phyloP scores from a whole-genome alignment of 2,797 vertebrate genomes.

The Pygocentrus nattereri region DNA sequence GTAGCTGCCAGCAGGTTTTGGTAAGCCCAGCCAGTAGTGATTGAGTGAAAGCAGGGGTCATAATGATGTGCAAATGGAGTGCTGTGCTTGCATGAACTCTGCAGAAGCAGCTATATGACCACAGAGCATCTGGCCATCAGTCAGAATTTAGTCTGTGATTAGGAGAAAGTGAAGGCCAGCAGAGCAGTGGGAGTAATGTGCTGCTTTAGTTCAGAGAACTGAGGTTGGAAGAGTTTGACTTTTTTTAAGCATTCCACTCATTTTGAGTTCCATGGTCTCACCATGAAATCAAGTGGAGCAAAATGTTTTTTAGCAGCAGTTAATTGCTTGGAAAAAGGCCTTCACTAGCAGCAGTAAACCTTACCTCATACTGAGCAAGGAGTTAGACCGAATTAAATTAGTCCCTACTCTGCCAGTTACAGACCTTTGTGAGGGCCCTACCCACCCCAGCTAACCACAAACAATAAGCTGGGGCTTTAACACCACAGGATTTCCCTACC shows the following conservation, averaged over 20 bases:
- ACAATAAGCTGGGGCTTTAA: slow-evolving; percentile 22
- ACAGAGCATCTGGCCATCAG: slow-evolving; percentile 54
- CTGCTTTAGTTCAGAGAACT: not conserved
- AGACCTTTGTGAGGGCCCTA: not conserved
- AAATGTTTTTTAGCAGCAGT: not conserved
- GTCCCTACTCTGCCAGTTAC: not conserved
- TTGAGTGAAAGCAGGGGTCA: slow-evolving; percentile 24
- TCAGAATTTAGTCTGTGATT: slow-evolving; percentile 50
- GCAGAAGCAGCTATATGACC: slow-evolving; percentile 36
- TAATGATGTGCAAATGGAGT: slow-evolving; percentile 60
- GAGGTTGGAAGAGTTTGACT: not conserved
- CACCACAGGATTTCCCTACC: slow-evolving; percentile 51
- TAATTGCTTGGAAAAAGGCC: not conserved
- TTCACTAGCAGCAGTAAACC: not conserved
- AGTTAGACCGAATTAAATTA: not conserved
- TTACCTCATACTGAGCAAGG: not conserved
- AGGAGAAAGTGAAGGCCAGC: slow-evolving; percentile 38
- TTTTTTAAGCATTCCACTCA: not conserved
- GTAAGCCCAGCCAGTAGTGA: slow-evolving; percentile 34
- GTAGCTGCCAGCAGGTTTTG: not conserved
- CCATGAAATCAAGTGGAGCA: not conserved
- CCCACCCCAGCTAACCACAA: slow-evolving; percentile 38
- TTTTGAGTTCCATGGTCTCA: not conserved
- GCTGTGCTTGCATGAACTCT: slow-evolving; percentile 56
- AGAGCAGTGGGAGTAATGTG: slow-evolving; percentile 54